These are phyloP conservation scores for Cheilosia soror DNA, from an alignment of 2,888 invertebrate genomes.

Conservation along the genomic window DNA sequence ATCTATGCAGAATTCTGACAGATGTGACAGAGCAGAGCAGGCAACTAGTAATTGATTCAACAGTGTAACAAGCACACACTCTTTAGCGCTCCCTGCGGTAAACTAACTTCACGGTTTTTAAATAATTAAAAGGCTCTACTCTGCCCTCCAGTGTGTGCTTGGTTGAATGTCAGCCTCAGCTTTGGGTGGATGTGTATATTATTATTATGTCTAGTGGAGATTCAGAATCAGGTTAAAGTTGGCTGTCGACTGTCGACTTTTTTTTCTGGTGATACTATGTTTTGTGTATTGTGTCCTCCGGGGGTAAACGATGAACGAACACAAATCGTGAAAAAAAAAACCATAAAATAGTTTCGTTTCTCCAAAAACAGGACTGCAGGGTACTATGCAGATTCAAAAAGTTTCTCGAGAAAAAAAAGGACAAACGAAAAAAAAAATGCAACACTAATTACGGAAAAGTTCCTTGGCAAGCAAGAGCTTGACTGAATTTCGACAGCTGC, in stretches of 20 bases:
- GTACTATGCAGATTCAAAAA: conserved; percentile 57
- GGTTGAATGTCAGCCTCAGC: not conserved
- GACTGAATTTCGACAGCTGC: conserved; percentile 70
- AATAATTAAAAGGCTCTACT: conserved; percentile 62
- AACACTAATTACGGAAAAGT: conserved; percentile 72
- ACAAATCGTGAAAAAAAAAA: conserved; percentile 36
- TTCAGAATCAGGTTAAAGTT: conserved; percentile 64
- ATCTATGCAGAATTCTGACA: not conserved
- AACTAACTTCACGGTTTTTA: conserved; percentile 60
- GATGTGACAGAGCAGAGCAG: conserved; percentile 20
- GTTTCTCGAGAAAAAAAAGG: conserved; percentile 19
- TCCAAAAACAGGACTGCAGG: conserved; percentile 59
- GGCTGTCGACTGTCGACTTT: conserved; percentile 23
- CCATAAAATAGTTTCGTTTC: conserved; percentile 48
- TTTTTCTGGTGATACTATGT: conserved; percentile 15
- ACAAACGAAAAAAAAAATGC: conserved; percentile 42
- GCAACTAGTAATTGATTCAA: conserved; percentile 58
- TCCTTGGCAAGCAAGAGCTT: conserved; percentile 61
- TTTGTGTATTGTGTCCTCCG: conserved; percentile 32
- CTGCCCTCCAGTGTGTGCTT: not conserved
- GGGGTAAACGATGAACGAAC: conserved; percentile 50
- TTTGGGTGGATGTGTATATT: not conserved
- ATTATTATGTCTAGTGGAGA: conserved; percentile 7
- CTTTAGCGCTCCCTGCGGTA: conserved; percentile 32
- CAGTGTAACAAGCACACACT: conserved; percentile 44